A percentile compares a stretch with the other conserved stretches of the same genome.
Evolutionary conservation across 2,113 vertebrate genomes (phyloP).

Genomic region (Apteryx owenii): DNA sequence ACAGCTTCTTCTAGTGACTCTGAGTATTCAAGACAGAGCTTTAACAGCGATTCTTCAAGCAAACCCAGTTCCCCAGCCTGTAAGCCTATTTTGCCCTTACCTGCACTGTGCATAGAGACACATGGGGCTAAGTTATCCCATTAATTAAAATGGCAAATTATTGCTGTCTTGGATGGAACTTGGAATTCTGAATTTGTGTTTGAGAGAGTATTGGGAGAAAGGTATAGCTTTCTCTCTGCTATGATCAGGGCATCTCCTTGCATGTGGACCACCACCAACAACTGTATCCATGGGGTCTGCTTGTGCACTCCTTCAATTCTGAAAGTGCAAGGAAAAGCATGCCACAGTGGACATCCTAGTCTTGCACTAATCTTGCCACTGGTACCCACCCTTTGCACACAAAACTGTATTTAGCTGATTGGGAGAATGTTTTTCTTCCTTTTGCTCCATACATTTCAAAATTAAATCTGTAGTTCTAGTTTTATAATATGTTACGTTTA

Average conservation of each 20-base stretch:
- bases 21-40: constrained; percentile 88
- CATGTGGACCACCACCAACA: background rate
- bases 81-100: constrained; percentile 72
- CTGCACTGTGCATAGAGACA: background rate
- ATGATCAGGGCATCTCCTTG: background rate
- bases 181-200: constrained; percentile 10
- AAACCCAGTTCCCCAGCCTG: constrained; percentile 90
- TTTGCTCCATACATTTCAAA: background rate
- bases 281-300: background rate
- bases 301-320: background rate
- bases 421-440: background rate
- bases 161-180: background rate
- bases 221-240: background rate
- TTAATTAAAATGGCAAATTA: background rate
- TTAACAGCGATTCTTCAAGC: constrained; percentile 90
- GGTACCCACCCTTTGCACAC: background rate
- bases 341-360: background rate
- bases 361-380: background rate
- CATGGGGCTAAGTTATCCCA: background rate
- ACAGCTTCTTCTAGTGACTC: constrained; percentile 84
- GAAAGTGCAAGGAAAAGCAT: constrained; percentile 23
- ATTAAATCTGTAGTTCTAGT: background rate
- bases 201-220: constrained; percentile 8
- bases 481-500: background rate
- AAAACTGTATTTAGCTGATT: background rate